These are phyloP conservation scores for crab-eating macaque (Macaca fascicularis) DNA, from an alignment of 2,113 vertebrate genomes.

Conservation along the genomic window DNA sequence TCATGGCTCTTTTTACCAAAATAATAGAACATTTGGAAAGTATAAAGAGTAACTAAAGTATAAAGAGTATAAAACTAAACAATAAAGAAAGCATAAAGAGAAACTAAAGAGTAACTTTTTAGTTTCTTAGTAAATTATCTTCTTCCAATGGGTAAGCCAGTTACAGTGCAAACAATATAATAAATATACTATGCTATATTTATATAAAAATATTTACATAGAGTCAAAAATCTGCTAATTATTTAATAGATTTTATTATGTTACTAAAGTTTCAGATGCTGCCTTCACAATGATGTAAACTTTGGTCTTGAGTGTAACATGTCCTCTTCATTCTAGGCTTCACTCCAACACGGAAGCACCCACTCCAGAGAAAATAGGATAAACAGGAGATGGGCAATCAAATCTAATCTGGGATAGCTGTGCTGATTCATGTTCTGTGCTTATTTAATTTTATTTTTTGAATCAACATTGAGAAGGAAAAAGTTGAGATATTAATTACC, in stretches of 20 bases:
- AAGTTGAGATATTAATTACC: conserved; percentile 98
- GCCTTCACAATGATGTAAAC: neutral
- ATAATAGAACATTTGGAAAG: neutral
- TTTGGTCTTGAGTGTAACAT: neutral
- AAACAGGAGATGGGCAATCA: conserved; percentile 71
- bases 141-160: neutral
- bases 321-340: neutral
- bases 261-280: neutral
- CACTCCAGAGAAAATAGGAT: conserved; percentile 57
- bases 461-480: conserved; percentile 91
- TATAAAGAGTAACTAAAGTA: neutral
- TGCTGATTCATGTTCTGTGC: conserved; percentile 83
- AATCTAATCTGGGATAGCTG: conserved; percentile 76
- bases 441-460: conserved; percentile 88
- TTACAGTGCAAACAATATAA: neutral
- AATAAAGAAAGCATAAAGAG: neutral
- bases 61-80: no score
- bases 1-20: neutral
- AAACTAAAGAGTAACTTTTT: neutral
- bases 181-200: neutral
- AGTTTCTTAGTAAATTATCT: neutral
- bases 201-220: neutral
- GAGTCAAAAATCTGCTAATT: neutral
- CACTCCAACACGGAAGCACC: neutral
- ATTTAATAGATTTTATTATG: neutral